phyloP scores from a whole-genome alignment of 2,113 vertebrate genomes.

The Pipra filicauda region DNA sequence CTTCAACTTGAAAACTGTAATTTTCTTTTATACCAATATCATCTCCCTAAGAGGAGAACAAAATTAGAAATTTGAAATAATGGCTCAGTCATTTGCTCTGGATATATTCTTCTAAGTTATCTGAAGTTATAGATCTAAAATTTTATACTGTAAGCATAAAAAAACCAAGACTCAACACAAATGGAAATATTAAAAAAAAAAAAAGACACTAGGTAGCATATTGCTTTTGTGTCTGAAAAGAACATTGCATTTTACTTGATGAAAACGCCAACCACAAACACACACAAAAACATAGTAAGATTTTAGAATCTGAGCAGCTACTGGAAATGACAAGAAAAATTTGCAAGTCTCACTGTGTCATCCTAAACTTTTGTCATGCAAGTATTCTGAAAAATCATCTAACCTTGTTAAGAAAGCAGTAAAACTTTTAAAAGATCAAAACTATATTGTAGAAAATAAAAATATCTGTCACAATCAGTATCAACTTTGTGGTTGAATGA shows the following conservation, averaged over 20 bases:
- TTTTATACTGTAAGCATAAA: neutral
- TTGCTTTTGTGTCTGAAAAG: neutral
- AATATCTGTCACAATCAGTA: neutral
- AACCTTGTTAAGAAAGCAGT: neutral
- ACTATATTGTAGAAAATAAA: neutral
- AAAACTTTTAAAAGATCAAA: neutral
- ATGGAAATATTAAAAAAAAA: neutral
- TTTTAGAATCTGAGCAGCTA: neutral
- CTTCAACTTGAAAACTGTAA: conserved; percentile 18
- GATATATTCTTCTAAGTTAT: neutral
- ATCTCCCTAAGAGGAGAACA: neutral
- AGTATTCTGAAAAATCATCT: neutral
- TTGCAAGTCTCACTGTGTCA: neutral
- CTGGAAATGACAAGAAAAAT: neutral
- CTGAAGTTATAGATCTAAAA: neutral
- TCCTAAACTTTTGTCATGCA: neutral
- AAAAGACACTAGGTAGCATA: neutral
- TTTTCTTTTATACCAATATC: conserved; percentile 8
- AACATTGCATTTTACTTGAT: neutral
- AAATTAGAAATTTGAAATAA: neutral
- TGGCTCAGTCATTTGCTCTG: neutral
- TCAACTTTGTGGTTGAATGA: neutral
- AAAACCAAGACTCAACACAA: neutral
- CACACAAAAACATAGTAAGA: neutral
- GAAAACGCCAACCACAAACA: neutral